Base-by-base conservation (phyloP, 2,888 invertebrate species). In the Lycaena phlaeas region DNA sequence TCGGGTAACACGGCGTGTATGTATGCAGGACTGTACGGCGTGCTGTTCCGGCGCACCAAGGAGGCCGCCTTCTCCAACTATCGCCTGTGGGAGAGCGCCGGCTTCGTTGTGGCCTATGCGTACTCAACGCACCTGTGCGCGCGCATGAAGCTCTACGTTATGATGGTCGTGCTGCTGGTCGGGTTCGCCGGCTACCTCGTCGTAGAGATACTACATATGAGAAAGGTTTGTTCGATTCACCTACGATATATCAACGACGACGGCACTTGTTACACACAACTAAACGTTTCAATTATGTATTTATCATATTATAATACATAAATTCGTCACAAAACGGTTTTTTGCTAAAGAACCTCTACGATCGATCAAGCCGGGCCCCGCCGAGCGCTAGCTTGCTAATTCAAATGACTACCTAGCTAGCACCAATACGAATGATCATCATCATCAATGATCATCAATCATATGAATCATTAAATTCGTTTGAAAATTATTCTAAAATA, bases 21-120 rank as follows among this genome's bases (percentile, higher is more conserved):
- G 18, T 18, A 5, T 18, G 18, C 85, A 94, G 94, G 93, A 51
- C 84, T 95, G 12, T 95, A 95, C 64, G 96, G 95, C 39, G 91
- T 92, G 10, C 86, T 95, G 48, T 96, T 94, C 87, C 87, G 93
- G 59, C 90, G 93, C 43, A 94, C 95, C 86, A 95, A 95, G 64
- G 95, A 95, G 68, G 95, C 95, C 0, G 95, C 95, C 1, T 96
- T 95, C 86, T 94, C 95, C 41, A 95, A 95, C 82, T 95, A 90
- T 74, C 88, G 95, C 17, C 87, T 95, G 4, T 95, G 95, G 95
- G 95, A 96, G 72, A 93, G 93, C 39, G 89, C 91, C 2, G 96
- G 96, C 2, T 96, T 95, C 71, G 95, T 95, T 18, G 90, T 95
- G 34, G 94, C 95, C 6, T 96, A 95, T 63, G 94, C 94, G 0